Evolutionary conservation across 2,888 invertebrate genomes (phyloP), one percentile per base, ranked within the genome.

Genomic region (Cryptus armator): DNA sequence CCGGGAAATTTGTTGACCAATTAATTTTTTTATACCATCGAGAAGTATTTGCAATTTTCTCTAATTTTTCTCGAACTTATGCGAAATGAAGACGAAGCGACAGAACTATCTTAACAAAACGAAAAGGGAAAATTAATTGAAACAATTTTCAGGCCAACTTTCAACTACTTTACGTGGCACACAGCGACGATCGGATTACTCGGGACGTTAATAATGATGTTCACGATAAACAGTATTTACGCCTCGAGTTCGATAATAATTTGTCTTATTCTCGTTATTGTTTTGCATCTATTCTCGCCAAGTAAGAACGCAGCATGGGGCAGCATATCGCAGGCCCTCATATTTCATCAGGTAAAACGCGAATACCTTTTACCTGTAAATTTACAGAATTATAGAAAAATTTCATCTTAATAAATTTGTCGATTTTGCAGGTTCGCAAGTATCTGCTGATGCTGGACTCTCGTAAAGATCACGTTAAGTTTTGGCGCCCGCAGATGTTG

Each of bases 401-500:
- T 53, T 16, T 16, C 0, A 53, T 14, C 2, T 62, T n/a, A 62
- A n/a, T 14, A 14, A 1, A 12, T 6, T 59, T 59, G 59, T 14
- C 59, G 2, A 59, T 37, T 37, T 37, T 10, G 32, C 93, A 97
- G 96, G 97, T 99, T 9, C 95, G 99, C 59, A 99, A 99, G 93
- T 99, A 99, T 94, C 95, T 99, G 10, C 95, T 99, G 0, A 96
- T 99, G 94, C 94, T 99, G 92, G 99, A 99, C 94, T 97, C 98
- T 0, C 96, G 99, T 0, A 99, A 99, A 88, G 98, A 99, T 92
- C 99, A 99, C 94, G 99, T 99, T 2, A 99, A 99, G 94, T 99
- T 99, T 94, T 99, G 99, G 99, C 95, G 99, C 2, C 99, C 99
- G 0, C 99, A 99, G 95, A 97, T 99, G 94, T 94, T 99, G 78